Percentiles rank a stretch among this genome's conserved stretches.
Evolutionary conservation across 2,797 vertebrate species (phyloP).

Genomic region (Lepilemur septentrionalis): DNA sequence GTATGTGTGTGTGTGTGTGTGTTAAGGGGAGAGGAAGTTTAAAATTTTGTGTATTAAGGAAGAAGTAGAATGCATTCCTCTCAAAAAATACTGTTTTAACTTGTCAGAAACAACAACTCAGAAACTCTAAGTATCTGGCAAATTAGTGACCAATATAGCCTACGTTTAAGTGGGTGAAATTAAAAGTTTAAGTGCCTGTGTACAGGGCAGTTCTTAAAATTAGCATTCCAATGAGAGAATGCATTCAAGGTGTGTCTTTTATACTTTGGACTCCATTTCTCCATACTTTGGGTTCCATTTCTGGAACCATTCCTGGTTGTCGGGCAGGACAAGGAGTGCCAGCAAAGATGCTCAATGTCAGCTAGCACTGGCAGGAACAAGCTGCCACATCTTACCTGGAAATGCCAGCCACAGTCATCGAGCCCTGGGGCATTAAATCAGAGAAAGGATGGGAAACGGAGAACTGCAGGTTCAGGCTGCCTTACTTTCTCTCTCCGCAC

Average conservation of each 20-base stretch:
- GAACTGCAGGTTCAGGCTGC: not conserved
- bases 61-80: not conserved
- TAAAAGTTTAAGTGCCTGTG: not conserved
- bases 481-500: not conserved
- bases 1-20: not conserved
- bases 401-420: not conserved
- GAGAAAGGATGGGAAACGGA: not conserved
- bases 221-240: not conserved
- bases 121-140: not conserved
- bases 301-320: not conserved
- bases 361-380: not conserved
- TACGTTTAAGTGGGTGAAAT: not conserved
- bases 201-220: not conserved
- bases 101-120: not conserved
- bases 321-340: not conserved
- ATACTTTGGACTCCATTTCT: slow-evolving; percentile 8
- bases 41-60: not conserved
- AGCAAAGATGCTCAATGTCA: not conserved
- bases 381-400: not conserved
- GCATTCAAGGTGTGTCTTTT: not conserved
- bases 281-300: not conserved
- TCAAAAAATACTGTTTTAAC: not conserved
- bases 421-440: not conserved
- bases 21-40: not conserved
- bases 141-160: not conserved